Conservation (phyloP, 2,797 vertebrate genomes). For the Poeciliopsis gracilis region DNA sequence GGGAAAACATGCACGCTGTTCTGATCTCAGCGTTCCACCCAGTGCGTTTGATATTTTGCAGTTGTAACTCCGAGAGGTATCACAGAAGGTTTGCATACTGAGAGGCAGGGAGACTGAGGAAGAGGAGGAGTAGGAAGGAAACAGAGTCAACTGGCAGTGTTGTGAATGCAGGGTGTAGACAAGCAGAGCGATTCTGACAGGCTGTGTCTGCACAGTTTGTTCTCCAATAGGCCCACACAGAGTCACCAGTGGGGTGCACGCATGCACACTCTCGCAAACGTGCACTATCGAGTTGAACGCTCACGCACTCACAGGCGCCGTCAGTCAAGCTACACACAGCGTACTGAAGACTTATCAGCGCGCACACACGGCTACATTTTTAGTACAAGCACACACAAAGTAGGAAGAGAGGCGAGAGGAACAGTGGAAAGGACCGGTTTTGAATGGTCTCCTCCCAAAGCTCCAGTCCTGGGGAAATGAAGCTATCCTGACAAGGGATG, state of each 20-base stretch:
- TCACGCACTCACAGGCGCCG: constrained; percentile 18
- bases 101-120: constrained; percentile 14
- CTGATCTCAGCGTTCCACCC: constrained; percentile 18
- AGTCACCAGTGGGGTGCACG: constrained; percentile 55
- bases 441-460: constrained; percentile 57
- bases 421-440: constrained; percentile 42
- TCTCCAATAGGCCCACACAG: constrained; percentile 72
- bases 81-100: constrained; percentile 38
- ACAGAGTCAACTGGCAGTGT: constrained; percentile 51
- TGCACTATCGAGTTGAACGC: constrained; percentile 19
- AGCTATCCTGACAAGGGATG: constrained; percentile 68
- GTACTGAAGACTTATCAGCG: constrained; percentile 34
- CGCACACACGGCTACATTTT: constrained; percentile 24
- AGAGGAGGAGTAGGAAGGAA: constrained; percentile 4
- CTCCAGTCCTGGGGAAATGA: constrained; percentile 59
- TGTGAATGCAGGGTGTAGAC: constrained; percentile 63
- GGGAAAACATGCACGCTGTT: background rate
- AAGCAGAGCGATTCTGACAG: constrained; percentile 73
- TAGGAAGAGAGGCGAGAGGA: constrained; percentile 30
- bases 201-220: constrained; percentile 75
- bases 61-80: constrained; percentile 47
- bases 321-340: constrained; percentile 38
- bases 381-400: constrained; percentile 29
- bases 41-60: constrained; percentile 14
- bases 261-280: constrained; percentile 22